Base-by-base conservation (phyloP, 1,140 invertebrate species). In the Helicoverpa zea region DNA sequence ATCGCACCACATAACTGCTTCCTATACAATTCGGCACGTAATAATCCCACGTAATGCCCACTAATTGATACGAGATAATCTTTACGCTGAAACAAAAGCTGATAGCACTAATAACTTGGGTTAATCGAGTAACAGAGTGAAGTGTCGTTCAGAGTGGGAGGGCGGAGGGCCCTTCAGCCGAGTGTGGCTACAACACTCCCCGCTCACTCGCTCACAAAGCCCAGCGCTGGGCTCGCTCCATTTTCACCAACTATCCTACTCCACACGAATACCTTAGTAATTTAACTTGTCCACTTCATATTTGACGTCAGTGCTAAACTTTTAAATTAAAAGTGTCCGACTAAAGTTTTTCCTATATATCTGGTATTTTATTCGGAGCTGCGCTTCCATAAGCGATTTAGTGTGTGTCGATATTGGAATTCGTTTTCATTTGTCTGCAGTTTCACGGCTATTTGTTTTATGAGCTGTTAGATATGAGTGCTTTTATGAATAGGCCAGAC, bases 171-270 rank as follows among this genome's bases (percentile, higher is more conserved):
- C 59, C 83, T 84, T 63, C 29, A 81, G 47, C 74, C 74, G 75
- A 80, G 82, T 83, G 84, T 80, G 83, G 83, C 80, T 83, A 83
- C 82, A 85, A 83, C 81, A 81, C 83, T 80, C 63, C 61, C 16
- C 52, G 13, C 68, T 30, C 73, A 51, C 73, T 75, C 18, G 23
- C 13, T 79, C 68, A 73, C 83, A 84, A 79, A 81, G 82, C 77
- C 61, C 35, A 52, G 30, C 64, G 16, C 58, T 63, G 58, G 43
- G 58, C 51, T 9, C 59, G 35, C 74, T 56, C 64, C 61, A 52
- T 58, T 76, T 66, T n/a, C 75, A 23, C 29, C 75, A 82, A 82
- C 77, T 76, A 79, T 82, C 74, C 76, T 14, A 56, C 77, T 79
- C 56, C 70, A 72, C 43, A 30, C 23, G 47, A 64, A 70, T 79